Evolutionary conservation across 2,797 vertebrate genomes (phyloP).

Genomic region (Furcifer pardalis): DNA sequence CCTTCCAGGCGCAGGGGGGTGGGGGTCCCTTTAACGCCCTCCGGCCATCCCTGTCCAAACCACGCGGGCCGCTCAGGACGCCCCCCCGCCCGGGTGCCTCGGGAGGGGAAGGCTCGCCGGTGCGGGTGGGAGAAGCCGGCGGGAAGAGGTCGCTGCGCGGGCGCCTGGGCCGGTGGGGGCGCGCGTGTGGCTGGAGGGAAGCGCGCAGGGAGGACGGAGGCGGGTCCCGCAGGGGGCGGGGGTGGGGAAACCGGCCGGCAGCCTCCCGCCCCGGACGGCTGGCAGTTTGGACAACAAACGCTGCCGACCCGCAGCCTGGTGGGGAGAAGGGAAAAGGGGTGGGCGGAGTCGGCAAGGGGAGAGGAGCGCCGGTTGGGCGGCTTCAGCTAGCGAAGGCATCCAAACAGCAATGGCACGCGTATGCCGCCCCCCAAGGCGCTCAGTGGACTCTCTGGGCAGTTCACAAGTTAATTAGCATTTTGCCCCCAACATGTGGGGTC

Average conservation of each 20-base stretch:
- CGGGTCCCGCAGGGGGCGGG: too few relatives aligned
- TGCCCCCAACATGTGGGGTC: too few relatives aligned
- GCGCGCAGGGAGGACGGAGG: neutral
- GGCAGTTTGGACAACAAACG: constrained; percentile 17
- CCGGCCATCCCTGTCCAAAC: neutral
- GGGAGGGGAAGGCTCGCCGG: neutral
- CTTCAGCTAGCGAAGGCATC: too few relatives aligned
- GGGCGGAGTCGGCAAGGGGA: too few relatives aligned
- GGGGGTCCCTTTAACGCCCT: neutral
- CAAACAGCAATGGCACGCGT: too few relatives aligned
- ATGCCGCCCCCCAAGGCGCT: too few relatives aligned
- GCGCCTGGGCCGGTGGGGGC: neutral
- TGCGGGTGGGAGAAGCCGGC: neutral
- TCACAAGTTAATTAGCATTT: too few relatives aligned
- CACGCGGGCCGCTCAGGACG: neutral
- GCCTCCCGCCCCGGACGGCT: neutral
- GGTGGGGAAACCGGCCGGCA: neutral
- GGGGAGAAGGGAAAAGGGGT: neutral
- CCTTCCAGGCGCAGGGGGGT: neutral
- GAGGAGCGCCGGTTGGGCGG: too few relatives aligned
- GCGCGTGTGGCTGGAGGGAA: neutral
- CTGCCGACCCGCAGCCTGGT: neutral
- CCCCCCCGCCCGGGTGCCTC: neutral
- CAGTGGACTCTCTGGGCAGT: too few relatives aligned
- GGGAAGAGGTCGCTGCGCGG: neutral